Base-by-base conservation (phyloP, 2,888 invertebrate genomes). In the Diaperis boleti region DNA sequence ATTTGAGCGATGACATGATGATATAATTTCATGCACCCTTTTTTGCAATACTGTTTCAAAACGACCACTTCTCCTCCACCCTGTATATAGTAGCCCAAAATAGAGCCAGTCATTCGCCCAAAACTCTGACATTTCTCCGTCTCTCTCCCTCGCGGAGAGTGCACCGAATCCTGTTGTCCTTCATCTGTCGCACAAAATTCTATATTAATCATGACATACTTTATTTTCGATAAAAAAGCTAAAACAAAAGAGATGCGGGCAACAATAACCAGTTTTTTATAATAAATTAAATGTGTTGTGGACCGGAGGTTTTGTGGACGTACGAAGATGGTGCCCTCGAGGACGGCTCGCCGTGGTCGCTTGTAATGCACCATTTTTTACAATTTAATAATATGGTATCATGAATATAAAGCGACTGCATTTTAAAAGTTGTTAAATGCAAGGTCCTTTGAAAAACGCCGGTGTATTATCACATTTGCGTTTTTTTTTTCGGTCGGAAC, bases 301-400 rank as follows among this genome's bases (percentile, higher is more conserved):
- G 68, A 41, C 68, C 66, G 60, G 56, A 33, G 15, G 39, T 60
- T 14, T 17, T 17, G 3, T 41, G 50, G 10, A 7, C 35, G 45
- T 18, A 17, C 10, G 18, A 13, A 11, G 52, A 44, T 29, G 55
- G 17, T 11, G 2, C 6, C n/a, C 17, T 6, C 15, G 44, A n/a
- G 29, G 8, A 22, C 7, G n/a, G 29, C 17, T 41, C 10, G 41
- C 18, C 11, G 7, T 71, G 72, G 72, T 57, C 72, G 63, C 65
- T 64, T 69, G 69, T 59, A 69, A 59, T 66, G 70, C 66, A 69
- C 68, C 70, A 71, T 70, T 73, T 73, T 73, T 73, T 71, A 69
- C 70, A 67, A 69, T 72, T 72, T 73, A 73, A 74, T 74, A 72
- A 74, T 72, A 71, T 68, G 74, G 71, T 73, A 72, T 73, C 72